Percentiles rank a stretch among this genome's conserved stretches.
phyloP scores from a whole-genome alignment of 1,140 invertebrate species.

The Drosophila grimshawi region DNA sequence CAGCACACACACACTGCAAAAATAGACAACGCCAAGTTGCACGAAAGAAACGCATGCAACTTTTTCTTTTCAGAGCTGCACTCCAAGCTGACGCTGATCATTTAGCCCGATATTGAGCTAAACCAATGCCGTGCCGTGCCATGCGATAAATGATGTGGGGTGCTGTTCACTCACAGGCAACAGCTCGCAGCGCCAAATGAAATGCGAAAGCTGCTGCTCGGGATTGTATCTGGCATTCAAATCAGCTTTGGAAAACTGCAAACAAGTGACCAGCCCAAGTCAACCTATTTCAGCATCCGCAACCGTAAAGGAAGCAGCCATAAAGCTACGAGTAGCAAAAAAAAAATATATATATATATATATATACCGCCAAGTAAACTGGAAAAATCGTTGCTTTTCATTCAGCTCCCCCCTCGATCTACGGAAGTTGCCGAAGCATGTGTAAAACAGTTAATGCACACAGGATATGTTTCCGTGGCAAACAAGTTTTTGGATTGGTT shows the following conservation, averaged over 20 bases:
- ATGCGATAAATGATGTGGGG: conserved; percentile 62
- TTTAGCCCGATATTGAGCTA: conserved; percentile 64
- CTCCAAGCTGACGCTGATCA: conserved; percentile 69
- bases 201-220: conserved; percentile 75
- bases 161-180: conserved; percentile 4
- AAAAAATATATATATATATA: conserved; percentile 36
- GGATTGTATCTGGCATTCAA: conserved; percentile 76
- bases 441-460: conserved; percentile 81
- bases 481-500: conserved; percentile 55
- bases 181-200: conserved; percentile 52
- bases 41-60: conserved; percentile 66
- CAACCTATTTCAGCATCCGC: conserved; percentile 60
- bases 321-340: conserved; percentile 29
- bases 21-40: conserved; percentile 44
- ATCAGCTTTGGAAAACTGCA: conserved; percentile 74
- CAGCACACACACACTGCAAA: conserved; percentile 30
- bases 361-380: conserved; percentile 46
- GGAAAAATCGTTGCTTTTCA: conserved; percentile 40
- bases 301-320: conserved; percentile 30
- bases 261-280: conserved; percentile 48
- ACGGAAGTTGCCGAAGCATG: conserved; percentile 76
- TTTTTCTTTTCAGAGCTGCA: conserved; percentile 65
- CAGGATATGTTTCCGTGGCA: conserved; percentile 77
- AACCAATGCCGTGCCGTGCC: background rate
- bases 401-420: conserved; percentile 22